These are phyloP conservation scores for Poicephalus gulielmi DNA, from an alignment of 2,113 vertebrate species.

Conservation along the genomic window DNA sequence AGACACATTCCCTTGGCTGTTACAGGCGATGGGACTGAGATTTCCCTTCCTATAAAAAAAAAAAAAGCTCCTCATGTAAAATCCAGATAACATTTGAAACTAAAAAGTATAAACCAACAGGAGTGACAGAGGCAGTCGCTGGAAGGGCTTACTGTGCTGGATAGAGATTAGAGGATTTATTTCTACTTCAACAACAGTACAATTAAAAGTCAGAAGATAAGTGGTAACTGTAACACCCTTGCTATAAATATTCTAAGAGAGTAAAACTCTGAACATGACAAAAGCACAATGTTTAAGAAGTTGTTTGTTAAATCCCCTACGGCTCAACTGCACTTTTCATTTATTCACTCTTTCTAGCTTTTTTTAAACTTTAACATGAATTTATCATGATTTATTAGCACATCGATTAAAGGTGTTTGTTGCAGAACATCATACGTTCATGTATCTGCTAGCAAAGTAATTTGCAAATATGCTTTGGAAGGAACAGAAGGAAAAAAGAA, in stretches of 20 bases:
- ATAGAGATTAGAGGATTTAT: conserved; percentile 58
- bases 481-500: not conserved
- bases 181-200: conserved; percentile 34
- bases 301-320: conserved; percentile 7
- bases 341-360: not conserved
- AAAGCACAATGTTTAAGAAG: conserved; percentile 29
- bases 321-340: not conserved
- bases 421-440: not conserved
- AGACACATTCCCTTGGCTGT: not conserved
- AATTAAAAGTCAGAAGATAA: conserved; percentile 53
- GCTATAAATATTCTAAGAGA: conserved; percentile 34
- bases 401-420: not conserved
- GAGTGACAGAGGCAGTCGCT: conserved; percentile 41
- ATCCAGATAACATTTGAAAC: conserved; percentile 35
- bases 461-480: not conserved
- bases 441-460: not conserved
- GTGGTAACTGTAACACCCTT: conserved; percentile 16
- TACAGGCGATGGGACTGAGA: not conserved
- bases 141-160: conserved; percentile 44
- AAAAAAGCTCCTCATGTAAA: not conserved
- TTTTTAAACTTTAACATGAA: not conserved
- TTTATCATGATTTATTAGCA: conserved; percentile 16
- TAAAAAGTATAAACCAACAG: conserved; percentile 28
- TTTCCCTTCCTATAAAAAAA: not conserved
- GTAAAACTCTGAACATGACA: conserved; percentile 8